Evolutionary conservation across 1,140 invertebrate genomes (phyloP).

Genomic region (Drosophila virilis): DNA sequence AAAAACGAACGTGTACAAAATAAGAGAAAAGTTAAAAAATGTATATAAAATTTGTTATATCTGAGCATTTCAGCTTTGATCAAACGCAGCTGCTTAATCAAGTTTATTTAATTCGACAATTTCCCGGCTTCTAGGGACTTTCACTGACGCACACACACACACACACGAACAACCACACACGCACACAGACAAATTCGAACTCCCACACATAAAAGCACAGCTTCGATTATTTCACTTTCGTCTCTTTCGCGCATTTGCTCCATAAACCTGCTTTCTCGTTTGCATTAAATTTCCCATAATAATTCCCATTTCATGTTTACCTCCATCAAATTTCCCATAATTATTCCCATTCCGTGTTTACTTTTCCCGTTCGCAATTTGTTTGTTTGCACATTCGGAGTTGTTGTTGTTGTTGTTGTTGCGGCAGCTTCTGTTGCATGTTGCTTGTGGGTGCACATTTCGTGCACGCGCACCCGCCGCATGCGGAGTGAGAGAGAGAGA

Average conservation of each 20-base stretch:
- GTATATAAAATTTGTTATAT: not conserved
- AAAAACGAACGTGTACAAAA: not conserved
- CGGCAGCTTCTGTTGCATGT: conserved; percentile 55
- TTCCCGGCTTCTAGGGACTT: conserved; percentile 23
- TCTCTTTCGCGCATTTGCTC: conserved; percentile 55
- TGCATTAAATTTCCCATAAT: conserved; percentile 65
- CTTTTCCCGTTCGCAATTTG: conserved; percentile 9
- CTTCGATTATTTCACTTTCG: conserved; percentile 42
- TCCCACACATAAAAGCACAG: conserved; percentile 17
- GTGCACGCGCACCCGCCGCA: conserved; percentile 37
- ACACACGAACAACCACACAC: not conserved
- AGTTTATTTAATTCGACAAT: conserved; percentile 1
- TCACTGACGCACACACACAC: conserved; percentile 13
- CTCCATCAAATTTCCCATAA: conserved; percentile 63
- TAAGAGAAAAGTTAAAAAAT: not conserved
- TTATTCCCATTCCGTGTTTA: conserved; percentile 46
- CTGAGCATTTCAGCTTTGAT: not conserved
- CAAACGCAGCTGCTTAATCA: not conserved
- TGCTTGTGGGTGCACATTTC: conserved; percentile 30
- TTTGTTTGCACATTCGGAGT: conserved; percentile 21
- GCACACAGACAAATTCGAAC: not conserved
- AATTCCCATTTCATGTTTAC: conserved; percentile 40
- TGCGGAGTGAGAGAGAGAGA: conserved; percentile 1
- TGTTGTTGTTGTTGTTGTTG: conserved; percentile 33
- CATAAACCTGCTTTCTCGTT: conserved; percentile 63